Percentiles rank a stretch among this genome's conserved stretches.
These are phyloP conservation scores for Cuculus canorus DNA, from an alignment of 2,797 vertebrate species.

Conservation along the genomic window DNA sequence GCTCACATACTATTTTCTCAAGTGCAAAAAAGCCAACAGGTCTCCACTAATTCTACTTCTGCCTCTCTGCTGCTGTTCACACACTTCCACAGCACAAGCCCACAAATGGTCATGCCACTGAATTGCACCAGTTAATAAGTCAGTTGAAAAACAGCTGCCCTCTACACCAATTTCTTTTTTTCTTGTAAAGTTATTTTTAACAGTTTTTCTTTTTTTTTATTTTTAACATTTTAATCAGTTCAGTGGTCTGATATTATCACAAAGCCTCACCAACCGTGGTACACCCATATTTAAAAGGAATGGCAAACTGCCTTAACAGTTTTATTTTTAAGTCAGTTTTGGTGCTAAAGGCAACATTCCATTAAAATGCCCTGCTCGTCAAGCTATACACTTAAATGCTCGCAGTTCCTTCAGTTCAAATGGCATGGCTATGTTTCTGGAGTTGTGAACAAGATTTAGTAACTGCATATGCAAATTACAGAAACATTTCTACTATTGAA, in stretches of 20 bases:
- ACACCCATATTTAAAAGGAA: background rate
- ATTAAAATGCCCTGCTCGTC: background rate
- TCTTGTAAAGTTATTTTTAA: background rate
- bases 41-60: background rate
- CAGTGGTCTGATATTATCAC: background rate
- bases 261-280: background rate
- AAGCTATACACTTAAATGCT: background rate
- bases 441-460: background rate
- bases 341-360: background rate
- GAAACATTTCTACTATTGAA: background rate
- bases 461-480: background rate
- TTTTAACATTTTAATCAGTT: background rate
- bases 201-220: no score
- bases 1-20: background rate
- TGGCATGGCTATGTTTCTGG: background rate
- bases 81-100: background rate
- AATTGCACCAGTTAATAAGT: background rate
- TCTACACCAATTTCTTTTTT: background rate
- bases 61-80: rapidly evolving
- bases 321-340: background rate
- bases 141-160: background rate
- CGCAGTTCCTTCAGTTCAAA: background rate
- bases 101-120: background rate
- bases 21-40: background rate
- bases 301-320: background rate